Evolutionary conservation across 1,140 invertebrate genomes (phyloP).

Genomic region (Thaumatotibia leucotreta): DNA sequence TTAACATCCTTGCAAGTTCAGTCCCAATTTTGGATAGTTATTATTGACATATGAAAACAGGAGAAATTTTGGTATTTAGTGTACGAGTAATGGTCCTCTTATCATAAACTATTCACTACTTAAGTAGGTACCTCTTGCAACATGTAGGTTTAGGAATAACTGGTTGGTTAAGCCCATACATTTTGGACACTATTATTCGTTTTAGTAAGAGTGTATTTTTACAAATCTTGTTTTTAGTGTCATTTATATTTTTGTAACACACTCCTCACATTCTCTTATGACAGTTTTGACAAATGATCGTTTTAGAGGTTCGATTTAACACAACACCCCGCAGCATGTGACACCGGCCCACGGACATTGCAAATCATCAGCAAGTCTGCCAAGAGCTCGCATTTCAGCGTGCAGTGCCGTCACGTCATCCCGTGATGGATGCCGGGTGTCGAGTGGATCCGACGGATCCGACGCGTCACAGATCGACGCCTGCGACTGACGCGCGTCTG

Average conservation of each 20-base stretch:
- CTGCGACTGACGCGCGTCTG: background rate
- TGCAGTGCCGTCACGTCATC: background rate
- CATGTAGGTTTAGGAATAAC: too few relatives aligned
- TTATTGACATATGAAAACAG: too few relatives aligned
- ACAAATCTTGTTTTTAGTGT: background rate
- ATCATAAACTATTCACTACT: too few relatives aligned
- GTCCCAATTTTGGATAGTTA: too few relatives aligned
- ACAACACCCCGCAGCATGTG: background rate
- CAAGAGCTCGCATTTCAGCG: background rate
- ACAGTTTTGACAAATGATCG: background rate
- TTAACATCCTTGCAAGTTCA: too few relatives aligned
- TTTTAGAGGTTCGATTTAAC: background rate
- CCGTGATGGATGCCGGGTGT: background rate
- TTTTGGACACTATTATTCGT: too few relatives aligned
- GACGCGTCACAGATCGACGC: background rate
- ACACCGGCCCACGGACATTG: background rate
- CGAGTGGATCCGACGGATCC: background rate
- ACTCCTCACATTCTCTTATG: background rate
- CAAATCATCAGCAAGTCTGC: background rate
- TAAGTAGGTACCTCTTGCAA: too few relatives aligned
- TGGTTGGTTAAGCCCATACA: too few relatives aligned
- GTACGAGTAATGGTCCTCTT: too few relatives aligned
- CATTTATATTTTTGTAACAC: background rate
- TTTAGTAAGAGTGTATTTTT: too few relatives aligned
- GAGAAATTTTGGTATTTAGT: too few relatives aligned